Percentiles rank a stretch among this genome's conserved stretches.
phyloP scores from a whole-genome alignment of 1,140 invertebrate species.

The Cotesia glomerata region DNA sequence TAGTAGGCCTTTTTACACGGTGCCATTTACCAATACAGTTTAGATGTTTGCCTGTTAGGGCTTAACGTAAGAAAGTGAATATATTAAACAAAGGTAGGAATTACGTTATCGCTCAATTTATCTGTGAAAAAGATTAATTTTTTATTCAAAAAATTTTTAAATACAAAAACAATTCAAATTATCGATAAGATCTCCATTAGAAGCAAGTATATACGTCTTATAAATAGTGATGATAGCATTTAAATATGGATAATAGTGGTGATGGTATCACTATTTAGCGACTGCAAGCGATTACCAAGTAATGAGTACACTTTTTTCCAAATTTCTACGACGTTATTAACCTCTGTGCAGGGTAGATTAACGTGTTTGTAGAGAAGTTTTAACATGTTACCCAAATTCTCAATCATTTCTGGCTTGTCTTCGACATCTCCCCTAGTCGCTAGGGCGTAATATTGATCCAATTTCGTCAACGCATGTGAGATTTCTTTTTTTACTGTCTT shows the following conservation, averaged over 20 bases:
- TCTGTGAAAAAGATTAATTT: too few relatives aligned
- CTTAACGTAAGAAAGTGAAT: too few relatives aligned
- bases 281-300: conserved; percentile 18
- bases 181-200: too few relatives aligned
- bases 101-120: too few relatives aligned
- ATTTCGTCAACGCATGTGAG: conserved; percentile 30
- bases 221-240: neutral
- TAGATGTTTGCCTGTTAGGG: too few relatives aligned
- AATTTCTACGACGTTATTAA: conserved; percentile 31
- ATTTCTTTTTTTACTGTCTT: conserved; percentile 23
- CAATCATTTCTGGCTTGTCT: conserved; percentile 20
- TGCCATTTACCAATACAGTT: too few relatives aligned
- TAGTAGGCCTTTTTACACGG: too few relatives aligned
- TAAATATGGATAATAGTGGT: neutral
- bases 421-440: conserved; percentile 35
- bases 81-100: too few relatives aligned
- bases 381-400: conserved; percentile 47
- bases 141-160: too few relatives aligned
- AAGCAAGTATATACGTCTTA: too few relatives aligned
- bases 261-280: neutral
- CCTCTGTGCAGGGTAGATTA: conserved; percentile 23
- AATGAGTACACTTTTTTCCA: conserved; percentile 27
- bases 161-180: too few relatives aligned
- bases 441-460: conserved; percentile 29
- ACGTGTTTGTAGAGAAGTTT: conserved; percentile 39